phyloP scores from a whole-genome alignment of 2,888 invertebrate species.

The Operophtera brumata region DNA sequence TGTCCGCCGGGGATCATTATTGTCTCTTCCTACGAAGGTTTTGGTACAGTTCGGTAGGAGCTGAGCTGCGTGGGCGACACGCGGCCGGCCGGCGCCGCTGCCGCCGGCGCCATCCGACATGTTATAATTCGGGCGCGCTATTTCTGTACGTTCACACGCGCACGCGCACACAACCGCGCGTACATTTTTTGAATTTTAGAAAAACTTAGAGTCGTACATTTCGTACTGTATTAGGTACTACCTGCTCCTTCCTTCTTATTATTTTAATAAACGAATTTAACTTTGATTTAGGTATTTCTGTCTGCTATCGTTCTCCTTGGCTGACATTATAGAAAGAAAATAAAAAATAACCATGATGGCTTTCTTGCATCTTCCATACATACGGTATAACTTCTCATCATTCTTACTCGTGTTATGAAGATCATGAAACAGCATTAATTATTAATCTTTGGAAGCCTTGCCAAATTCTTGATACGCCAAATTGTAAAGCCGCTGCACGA shows the following conservation, averaged over 20 bases:
- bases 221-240: too few relatives aligned
- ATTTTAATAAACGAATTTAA: too few relatives aligned
- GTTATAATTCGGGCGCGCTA: constrained; percentile 77
- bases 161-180: constrained; percentile 58
- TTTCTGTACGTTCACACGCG: constrained; percentile 76
- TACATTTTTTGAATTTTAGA: constrained; percentile 63
- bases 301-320: too few relatives aligned
- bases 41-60: constrained; percentile 16
- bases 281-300: too few relatives aligned
- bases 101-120: constrained; percentile 70
- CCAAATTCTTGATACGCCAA: constrained; percentile 18
- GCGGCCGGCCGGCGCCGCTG: constrained; percentile 71
- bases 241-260: too few relatives aligned
- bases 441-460: constrained; percentile 14
- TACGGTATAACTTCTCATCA: not conserved
- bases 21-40: constrained; percentile 10
- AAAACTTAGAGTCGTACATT: constrained; percentile 15
- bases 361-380: not conserved
- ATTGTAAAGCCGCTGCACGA: constrained; percentile 3
- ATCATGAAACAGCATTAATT: constrained; percentile 8
- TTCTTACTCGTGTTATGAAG: not conserved
- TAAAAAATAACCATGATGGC: too few relatives aligned
- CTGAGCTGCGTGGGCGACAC: constrained; percentile 40
- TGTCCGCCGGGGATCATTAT: not conserved
- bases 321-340: too few relatives aligned